Base-by-base conservation (phyloP, 2,888 invertebrate genomes). In the Chrysolina oricalcia region DNA sequence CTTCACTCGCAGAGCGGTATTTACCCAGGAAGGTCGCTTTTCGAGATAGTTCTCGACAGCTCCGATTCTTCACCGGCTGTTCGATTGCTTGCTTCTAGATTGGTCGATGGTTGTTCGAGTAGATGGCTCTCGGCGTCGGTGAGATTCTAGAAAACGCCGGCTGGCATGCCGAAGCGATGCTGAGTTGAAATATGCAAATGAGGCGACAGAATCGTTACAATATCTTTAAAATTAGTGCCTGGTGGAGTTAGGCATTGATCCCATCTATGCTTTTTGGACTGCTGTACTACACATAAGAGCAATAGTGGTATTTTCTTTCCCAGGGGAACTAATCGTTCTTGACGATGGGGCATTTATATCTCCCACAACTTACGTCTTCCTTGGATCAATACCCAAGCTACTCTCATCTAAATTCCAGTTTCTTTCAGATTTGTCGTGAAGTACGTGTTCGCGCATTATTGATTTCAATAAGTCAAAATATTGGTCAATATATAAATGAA, bases 291-390 rank as follows among this genome's bases (percentile, higher is more conserved):
- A 74, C 23, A 73, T 71, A 62, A 83, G 76, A 71, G 85, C 78
- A 62, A 86, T 80, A 40, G 85, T 85, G 19, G 80, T 83, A 73
- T 84, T 86, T 73, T 85, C 81, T 81, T 81, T 84, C 43, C 86
- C 83, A 13, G 83, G 79, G 11, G 53, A 27, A 59, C 83, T 80
- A 67, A 81, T 83, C 53, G 80, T 65, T 64, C 63, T 21, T 48
- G 48, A 48, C 48, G 48, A 48, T 4, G 48, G 48, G 5, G 15
- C 48, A 48, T 48, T 48, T 78, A 48, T 48, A 48, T 13, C 48
- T 48, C 48, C 79, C 21, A 78, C 68, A 23, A 74, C 70, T 76
- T 79, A n/a, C n/a, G n/a, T n/a, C n/a, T n/a, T n/a, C n/a, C n/a
- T n/a, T n/a, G n/a, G n/a, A n/a, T n/a, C n/a, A 48, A 48, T 48